Base-by-base conservation (phyloP, 2,113 vertebrate species). In the Tupaia chinensis region DNA sequence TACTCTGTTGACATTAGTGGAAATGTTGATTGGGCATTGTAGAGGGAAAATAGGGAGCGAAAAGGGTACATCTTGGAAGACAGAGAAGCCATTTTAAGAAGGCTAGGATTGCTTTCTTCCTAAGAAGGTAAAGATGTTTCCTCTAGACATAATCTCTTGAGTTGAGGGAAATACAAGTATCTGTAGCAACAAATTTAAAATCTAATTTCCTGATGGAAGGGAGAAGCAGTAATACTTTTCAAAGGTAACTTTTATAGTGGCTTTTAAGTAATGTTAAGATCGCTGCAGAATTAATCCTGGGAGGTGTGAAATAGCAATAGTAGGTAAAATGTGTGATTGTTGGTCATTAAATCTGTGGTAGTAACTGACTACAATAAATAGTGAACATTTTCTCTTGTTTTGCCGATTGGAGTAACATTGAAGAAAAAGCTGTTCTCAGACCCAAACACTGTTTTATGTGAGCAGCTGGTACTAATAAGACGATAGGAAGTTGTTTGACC, bases 391-490 rank as follows among this genome's bases (percentile, higher is more conserved):
- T 95, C 94, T 90, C 56, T 68, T 93, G 14, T 63, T 72, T 44
- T 89, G 32, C 20, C 1, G 66, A 93, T 29, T 85, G 74, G 69
- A 95, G 2, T 65, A 72, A 97, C 65, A 53, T 91, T 91, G 9
- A 7, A 69, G 84, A 97, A 94, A 92, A 84, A 89, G 70, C 80
- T 94, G 1, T n/a, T 97, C 58, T 97, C 95, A 84, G 94, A 66
- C 3, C 91, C 1, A 0, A 95, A 77, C 34, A 1, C 22, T 93
- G 0, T 76, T 91, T 6, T 95, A 60, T 97, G 44, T 96, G 61
- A 97, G 82, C 78, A 97, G 69, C 91, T 97, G 93, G 96, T 97
- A 58, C 2, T 95, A 96, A 97, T 97, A 94, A 95, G 98, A 95
- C 96, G 73, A 87, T 72, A 78, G 89, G 32, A 66, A 82, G 9